Base-by-base conservation (phyloP, 1,140 invertebrate genomes). In the Drosophila virilis region DNA sequence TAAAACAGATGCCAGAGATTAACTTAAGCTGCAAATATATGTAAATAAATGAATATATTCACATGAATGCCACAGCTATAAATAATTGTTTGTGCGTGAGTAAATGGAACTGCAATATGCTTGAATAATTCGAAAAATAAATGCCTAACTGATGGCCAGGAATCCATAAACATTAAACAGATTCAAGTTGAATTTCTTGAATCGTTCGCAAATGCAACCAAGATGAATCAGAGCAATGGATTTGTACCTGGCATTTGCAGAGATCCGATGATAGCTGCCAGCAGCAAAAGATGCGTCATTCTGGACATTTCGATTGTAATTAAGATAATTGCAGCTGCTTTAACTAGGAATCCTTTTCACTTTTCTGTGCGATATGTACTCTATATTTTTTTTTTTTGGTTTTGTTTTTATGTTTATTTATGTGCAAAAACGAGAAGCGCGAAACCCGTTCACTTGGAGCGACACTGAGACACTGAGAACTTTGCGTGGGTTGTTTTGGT, bases 401-500 rank as follows among this genome's bases (percentile, higher is more conserved):
- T n/a, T n/a, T n/a, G 28, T 65, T 54, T 37, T 45, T 45, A 28
- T 61, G 35, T 67, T 43, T 13, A 13, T 28, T 42, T 43, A 15
- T 38, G 50, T 28, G 62, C 55, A 45, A 55, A 65, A 78, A 35
- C 33, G 54, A 46, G 46, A 61, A 43, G 50, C 33, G 64, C 33
- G 54, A 68, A 74, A 74, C 68, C 76, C 76, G 79, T 83, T 88
- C 76, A 66, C 79, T 45, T 43, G 51, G 58, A 70, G 46, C 67
- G 62, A 75, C 61, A 71, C 67, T 75, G 76, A 78, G 80, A 76
- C 58, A 85, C 82, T 84, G 73, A 28, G 22, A 79, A 88, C 57
- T 85, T 82, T 88, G 78, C 75, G 75, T 78, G 75, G 75, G 75
- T 59, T 74, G 75, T 37, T 57, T 43, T 66, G 64, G 43, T 43